A percentile compares a stretch with the other conserved stretches of the same genome.
phyloP scores from a whole-genome alignment of 2,797 vertebrate genomes.

The Alfaro cultratus region DNA sequence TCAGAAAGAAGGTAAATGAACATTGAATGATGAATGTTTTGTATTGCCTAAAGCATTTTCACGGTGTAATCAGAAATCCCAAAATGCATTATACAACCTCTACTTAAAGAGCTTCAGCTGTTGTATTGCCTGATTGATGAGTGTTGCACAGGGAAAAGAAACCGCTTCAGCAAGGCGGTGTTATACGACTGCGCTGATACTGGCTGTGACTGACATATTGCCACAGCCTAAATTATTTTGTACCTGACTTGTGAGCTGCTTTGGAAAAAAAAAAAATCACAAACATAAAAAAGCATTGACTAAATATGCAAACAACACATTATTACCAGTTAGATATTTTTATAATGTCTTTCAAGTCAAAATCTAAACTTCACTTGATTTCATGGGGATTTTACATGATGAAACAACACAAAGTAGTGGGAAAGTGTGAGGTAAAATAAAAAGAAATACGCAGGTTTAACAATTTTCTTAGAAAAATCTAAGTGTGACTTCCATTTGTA shows the following conservation, averaged over 20 bases:
- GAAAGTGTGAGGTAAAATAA: neutral
- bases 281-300: neutral
- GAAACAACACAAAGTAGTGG: neutral
- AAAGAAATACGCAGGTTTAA: neutral
- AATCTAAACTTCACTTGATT: neutral
- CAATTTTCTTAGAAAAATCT: neutral
- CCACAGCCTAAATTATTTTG: conserved; percentile 18
- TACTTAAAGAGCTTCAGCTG: conserved; percentile 34
- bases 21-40: conserved; percentile 54
- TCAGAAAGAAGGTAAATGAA: conserved; percentile 40
- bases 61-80: conserved; percentile 56
- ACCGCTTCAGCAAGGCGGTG: conserved; percentile 14
- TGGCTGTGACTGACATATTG: conserved; percentile 40
- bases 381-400: neutral
- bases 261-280: neutral
- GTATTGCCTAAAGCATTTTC: conserved; percentile 50
- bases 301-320: conserved; percentile 15
- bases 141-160: conserved; percentile 33
- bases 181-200: conserved; percentile 19
- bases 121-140: conserved; percentile 52
- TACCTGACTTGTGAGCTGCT: neutral
- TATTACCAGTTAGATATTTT: conserved; percentile 6
- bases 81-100: conserved; percentile 45
- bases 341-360: neutral
- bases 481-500: neutral